A percentile compares a stretch with the other conserved stretches of the same genome.
phyloP scores from a whole-genome alignment of 2,888 invertebrate species.

The Syritta pipiens region DNA sequence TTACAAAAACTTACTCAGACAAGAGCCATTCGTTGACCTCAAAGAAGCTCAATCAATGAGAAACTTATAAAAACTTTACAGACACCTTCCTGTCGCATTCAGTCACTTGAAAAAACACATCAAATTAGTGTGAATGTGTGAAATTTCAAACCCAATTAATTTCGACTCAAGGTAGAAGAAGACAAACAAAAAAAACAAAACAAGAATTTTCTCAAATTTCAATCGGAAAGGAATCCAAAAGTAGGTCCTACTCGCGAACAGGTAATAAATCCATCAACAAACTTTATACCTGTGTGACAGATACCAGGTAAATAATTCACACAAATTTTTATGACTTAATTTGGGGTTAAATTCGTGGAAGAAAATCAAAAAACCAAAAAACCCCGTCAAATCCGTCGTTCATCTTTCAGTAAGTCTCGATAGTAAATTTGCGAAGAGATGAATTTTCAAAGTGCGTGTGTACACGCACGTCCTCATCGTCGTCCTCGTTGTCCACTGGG shows the following conservation, averaged over 20 bases:
- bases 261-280: not conserved
- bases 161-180: not conserved
- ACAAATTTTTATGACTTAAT: conserved; percentile 28
- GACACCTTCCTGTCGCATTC: too few relatives aligned
- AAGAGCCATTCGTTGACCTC: too few relatives aligned
- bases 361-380: not conserved
- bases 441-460: not conserved
- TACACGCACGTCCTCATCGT: not conserved
- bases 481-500: too few relatives aligned
- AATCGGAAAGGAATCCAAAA: too few relatives aligned
- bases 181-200: too few relatives aligned
- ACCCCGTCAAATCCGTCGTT: not conserved
- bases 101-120: too few relatives aligned
- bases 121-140: conserved; percentile 17
- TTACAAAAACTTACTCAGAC: too few relatives aligned
- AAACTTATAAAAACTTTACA: too few relatives aligned
- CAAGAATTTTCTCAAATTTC: not conserved
- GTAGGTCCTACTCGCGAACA: too few relatives aligned
- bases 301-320: not conserved
- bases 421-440: conserved; percentile 29
- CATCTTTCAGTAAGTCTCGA: not conserved
- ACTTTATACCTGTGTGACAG: not conserved
- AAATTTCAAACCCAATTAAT: conserved; percentile 11
- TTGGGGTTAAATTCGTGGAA: conserved; percentile 32
- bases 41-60: too few relatives aligned